Evolutionary conservation across 1,140 invertebrate species (phyloP), one percentile per base, ranked within the genome.

Genomic region (Copidosoma floridanum): DNA sequence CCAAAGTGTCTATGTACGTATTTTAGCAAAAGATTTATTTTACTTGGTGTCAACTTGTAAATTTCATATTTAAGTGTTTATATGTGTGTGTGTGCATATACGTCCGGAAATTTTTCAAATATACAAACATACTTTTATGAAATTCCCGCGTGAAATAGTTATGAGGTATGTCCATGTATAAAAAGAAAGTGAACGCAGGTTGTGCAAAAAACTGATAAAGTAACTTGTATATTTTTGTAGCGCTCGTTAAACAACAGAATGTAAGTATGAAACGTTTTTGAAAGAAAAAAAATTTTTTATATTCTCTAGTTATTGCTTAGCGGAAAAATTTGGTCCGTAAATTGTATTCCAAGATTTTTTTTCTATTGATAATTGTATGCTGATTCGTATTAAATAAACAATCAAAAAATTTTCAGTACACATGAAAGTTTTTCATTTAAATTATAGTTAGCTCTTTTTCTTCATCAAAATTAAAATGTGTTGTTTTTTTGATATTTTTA

Each of bases 11-110:
- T 43, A 43, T n/a, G 37, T 27, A 8, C 26, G 24, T 48, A 11
- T 48, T 24, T 23, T 46, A 38, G 12, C n/a, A 38, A 38, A 52
- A 16, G 20, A 20, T 37, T 18, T 51, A 51, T 32, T 32, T 51
- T 20, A 51, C 29, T 51, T n/a, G n/a, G n/a, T n/a, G 46, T 48
- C 26, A 16, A 48, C 48, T 51, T 51, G 27, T 51, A 35, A 51
- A 51, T 48, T 48, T 48, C 26, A 16, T n/a, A 4, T 40, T 40
- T 40, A n/a, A 40, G n/a, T n/a, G n/a, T n/a, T n/a, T n/a, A n/a
- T n/a, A n/a, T n/a, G 4, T 40, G n/a, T 40, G 38, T 40, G 38
- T n/a, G 38, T 16, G 6, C 38, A 43, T 43, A 21, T 21, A 43
- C 23, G 23, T 11, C 23, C 23, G 23, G 23, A 21, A 43, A 21